Base-by-base conservation (phyloP, 2,888 invertebrate genomes). In the Aproaerema taeniolella region DNA sequence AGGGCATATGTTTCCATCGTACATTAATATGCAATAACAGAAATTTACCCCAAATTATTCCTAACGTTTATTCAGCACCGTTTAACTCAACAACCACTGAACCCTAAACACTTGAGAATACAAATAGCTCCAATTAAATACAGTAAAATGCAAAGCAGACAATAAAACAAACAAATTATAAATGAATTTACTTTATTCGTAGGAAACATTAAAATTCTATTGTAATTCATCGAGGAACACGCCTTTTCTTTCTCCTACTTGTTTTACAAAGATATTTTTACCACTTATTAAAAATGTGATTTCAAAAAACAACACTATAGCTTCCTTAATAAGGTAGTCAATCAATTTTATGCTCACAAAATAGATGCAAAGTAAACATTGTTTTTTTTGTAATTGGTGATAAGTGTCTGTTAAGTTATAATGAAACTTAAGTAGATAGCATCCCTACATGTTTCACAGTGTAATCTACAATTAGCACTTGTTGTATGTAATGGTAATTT, bases 111-210 rank as follows among this genome's bases (percentile, higher is more conserved):
- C 47, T 46, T 45, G 53, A 59, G 57, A 55, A 58, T 59, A 62
- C 58, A 70, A 78, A 77, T 63, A 35, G 57, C 58, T 58, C 55
- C 67, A 79, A 79, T 81, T 79, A 76, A 77, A 67, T 61, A 60
- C 66, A 75, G 76, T 81, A 79, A 80, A 78, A 82, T 81, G 70
- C 67, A 77, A 80, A 70, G 54, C 62, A 60, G 60, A 72, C 60
- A 71, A 74, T 79, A 79, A 79, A 81, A 79, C 75, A 80, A 82
- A 82, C 83, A 81, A 76, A 85, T 85, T 83, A 82, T 75, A 82
- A 80, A 76, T 57, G 51, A 73, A 82, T 83, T 71, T 78, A 60
- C 65, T n/a, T n/a, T 61, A 72, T 68, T 75, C 68, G 61, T 63
- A 62, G 59, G 53, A 64, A 67, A 65, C 72, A 74, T 78, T 76